Evolutionary conservation across 2,888 invertebrate species (phyloP).

Genomic region (Tipula helvola): DNA sequence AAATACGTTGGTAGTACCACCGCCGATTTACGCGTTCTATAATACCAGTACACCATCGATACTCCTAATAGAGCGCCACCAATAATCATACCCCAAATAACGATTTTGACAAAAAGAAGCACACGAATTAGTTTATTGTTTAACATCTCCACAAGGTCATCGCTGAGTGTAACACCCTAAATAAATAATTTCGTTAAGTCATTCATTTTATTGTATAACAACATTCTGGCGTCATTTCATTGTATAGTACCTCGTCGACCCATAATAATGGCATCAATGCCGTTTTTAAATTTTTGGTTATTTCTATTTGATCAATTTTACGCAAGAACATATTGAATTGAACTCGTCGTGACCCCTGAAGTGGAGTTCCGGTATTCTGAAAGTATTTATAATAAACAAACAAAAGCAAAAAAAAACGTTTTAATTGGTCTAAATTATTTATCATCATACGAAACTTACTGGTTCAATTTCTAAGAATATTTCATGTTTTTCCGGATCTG

Average conservation of each 20-base stretch:
- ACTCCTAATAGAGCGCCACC: not conserved
- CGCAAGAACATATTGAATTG: conserved; percentile 58
- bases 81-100: not conserved
- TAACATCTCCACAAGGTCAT: conserved; percentile 39
- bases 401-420: not conserved
- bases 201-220: not conserved
- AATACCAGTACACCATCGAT: not conserved
- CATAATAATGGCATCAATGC: conserved; percentile 50
- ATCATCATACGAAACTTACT: not conserved
- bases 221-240: not conserved
- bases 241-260: conserved; percentile 43
- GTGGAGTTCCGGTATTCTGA: conserved; percentile 44
- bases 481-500: conserved; percentile 45
- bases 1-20: not conserved
- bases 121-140: conserved; percentile 30
- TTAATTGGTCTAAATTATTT: not conserved
- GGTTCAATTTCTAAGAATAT: conserved; percentile 59
- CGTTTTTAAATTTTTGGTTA: conserved; percentile 41
- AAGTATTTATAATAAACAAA: not conserved
- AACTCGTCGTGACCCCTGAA: conserved; percentile 48
- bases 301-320: conserved; percentile 38
- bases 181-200: not conserved
- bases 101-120: not conserved
- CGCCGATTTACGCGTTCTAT: not conserved
- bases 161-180: conserved; percentile 37